Base-by-base conservation (phyloP, 1,140 invertebrate genomes). In the Acyrthosiphon pisum region DNA sequence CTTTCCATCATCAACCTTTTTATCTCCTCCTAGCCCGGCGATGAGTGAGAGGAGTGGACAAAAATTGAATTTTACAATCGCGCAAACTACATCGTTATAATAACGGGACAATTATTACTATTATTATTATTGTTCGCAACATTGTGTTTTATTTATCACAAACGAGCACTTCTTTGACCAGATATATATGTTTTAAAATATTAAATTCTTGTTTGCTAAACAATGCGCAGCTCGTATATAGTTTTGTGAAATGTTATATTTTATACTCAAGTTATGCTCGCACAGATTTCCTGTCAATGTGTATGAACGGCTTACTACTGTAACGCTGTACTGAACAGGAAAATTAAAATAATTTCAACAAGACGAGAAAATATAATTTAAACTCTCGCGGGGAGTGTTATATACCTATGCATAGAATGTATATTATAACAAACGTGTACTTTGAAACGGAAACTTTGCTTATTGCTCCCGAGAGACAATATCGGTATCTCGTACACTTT, bases 21-120 rank as follows among this genome's bases (percentile, higher is more conserved):
- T 18, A 76, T 68, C 60, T 68, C 30, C 14, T 76, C 30, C 14
- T 18, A 14, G 14, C 4, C 30, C 14, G 30, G 14, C n/a, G 30
- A 76, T 76, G 60, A 76, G n/a, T 76, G 60, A n/a, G 30, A 60
- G 60, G 60, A 4, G 30, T n/a, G 30, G 1, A 22, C n/a, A 37
- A 89, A 56, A 89, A 89, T 89, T 23, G 35, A 56, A 89, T 89
- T 41, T 56, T 89, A 9, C 9, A 89, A 89, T 89, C 88, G 20
- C 30, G n/a, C 20, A 89, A 56, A 89, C 50, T 37, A 89, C 88
- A 56, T 53, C 88, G 22, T 56, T 53, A 44, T 46, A 44, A 86
- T 46, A 86, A n/a, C 44, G 30, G 44, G 26, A 46, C 41, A 86
- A 86, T 46, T 86, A 86, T 56, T 37, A 56, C 37, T 89, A 14